These are phyloP conservation scores for Morpho helenor DNA, from an alignment of 2,888 invertebrate species.

Conservation along the genomic window DNA sequence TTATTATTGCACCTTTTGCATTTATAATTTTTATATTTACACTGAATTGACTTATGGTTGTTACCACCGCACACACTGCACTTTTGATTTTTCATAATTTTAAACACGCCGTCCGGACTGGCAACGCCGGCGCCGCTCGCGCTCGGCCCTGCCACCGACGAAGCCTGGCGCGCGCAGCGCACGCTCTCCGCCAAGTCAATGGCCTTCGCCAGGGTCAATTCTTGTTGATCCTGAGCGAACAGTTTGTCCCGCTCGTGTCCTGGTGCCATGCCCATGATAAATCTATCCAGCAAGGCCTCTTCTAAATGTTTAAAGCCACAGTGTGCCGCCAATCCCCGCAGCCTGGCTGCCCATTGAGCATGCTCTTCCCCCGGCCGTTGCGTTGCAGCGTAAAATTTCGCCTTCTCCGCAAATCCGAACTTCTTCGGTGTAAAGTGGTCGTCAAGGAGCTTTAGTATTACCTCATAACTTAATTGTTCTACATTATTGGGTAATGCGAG, in stretches of 20 bases:
- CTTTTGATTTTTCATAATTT: slow-evolving; percentile 24
- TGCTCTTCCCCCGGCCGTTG: slow-evolving; percentile 16
- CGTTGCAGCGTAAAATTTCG: background rate
- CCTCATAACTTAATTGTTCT: background rate
- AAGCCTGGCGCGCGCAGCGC: no score
- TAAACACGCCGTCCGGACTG: slow-evolving; percentile 15
- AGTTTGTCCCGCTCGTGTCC: slow-evolving; percentile 2
- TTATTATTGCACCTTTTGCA: no score
- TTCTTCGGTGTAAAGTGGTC: background rate
- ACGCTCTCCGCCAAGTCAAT: no score
- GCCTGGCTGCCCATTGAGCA: slow-evolving; percentile 11
- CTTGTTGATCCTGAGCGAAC: slow-evolving; percentile 4
- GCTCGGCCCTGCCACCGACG: slow-evolving; percentile 3
- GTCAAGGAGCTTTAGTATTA: background rate
- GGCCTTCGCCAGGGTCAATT: no score
- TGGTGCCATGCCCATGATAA: slow-evolving; percentile 2
- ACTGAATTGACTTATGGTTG: slow-evolving; percentile 19
- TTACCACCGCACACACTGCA: slow-evolving; percentile 24
- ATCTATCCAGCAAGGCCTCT: slow-evolving; percentile 3
- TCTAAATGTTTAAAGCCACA: slow-evolving; percentile 6
- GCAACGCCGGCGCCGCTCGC: slow-evolving; percentile 1
- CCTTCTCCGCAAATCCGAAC: background rate
- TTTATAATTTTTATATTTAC: no score
- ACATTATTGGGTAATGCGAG: background rate
- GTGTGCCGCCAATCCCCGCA: slow-evolving; percentile 3